Evolutionary conservation across 2,113 vertebrate species (phyloP), one percentile per base, ranked within the genome.

Genomic region (Poicephalus meyeri): DNA sequence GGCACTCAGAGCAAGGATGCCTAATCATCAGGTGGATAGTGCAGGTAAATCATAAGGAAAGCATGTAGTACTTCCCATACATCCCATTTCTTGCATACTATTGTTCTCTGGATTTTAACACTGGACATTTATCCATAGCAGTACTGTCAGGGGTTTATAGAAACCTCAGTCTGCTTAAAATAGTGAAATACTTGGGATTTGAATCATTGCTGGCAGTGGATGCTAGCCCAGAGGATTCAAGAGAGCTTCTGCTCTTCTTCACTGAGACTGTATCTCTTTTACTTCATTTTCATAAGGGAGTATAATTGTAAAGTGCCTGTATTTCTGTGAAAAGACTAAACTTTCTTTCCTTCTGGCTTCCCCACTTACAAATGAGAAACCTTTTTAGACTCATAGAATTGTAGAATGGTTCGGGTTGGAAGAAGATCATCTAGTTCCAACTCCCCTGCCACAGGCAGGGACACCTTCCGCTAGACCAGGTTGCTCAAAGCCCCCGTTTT

Each of bases 171-270:
- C 79, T 70, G 69, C 60, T 80, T 50, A 78, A 94, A 91, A 77
- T n/a, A 86, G 65, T 79, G 82, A 95, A 93, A 80, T 93, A 83
- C 55, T 95, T 96, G 72, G 18, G 68, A 86, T 94, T 90, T 86
- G 90, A 96, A 83, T 91, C 60, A 88, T 78, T 81, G 77, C 86
- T 97, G 93, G 77, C 80, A 80, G 49, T 60, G 25, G 26, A 60
- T 93, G 37, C 39, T 91, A 71, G 44, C 46, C 79, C 82, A 60
- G 25, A 41, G 37, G 35, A 70, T 88, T 95, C 69, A 88, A 74
- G 47, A 94, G 39, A 60, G 56, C 44, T 95, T 91, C 90, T 91
- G 82, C 88, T 90, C 82, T 95, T 91, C 92, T 83, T 97, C 93
- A 83, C 64, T 83, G 61, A 91, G 70, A 80, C 49, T 87, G 1